phyloP scores from a whole-genome alignment of 2,797 vertebrate species.

The Siniperca scherzeri region DNA sequence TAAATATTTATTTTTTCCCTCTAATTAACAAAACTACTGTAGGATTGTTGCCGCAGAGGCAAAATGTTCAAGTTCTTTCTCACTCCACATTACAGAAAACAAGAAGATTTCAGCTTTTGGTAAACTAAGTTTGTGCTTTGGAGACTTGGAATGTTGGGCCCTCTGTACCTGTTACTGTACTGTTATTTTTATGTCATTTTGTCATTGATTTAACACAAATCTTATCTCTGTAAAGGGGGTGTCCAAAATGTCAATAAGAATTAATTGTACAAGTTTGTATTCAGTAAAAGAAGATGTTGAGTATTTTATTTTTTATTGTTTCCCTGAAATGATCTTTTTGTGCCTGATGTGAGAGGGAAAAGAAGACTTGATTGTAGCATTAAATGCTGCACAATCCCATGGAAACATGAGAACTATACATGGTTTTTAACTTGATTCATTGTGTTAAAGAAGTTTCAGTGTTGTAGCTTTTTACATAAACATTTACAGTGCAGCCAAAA shows the following conservation, averaged over 20 bases:
- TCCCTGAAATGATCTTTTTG: not conserved
- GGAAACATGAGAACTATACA: slow-evolving; percentile 7
- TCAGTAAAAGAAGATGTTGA: slow-evolving; percentile 5
- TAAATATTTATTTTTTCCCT: slow-evolving; percentile 31
- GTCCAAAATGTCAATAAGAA: not conserved
- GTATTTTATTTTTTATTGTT: slow-evolving; percentile 29
- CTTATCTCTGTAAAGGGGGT: not conserved
- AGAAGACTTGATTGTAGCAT: not conserved
- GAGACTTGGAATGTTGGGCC: not conserved
- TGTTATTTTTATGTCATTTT: slow-evolving; percentile 8
- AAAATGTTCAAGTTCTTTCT: slow-evolving; percentile 14
- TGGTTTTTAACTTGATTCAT: not conserved
- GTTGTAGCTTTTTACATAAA: slow-evolving; percentile 5
- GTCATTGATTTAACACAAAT: not conserved
- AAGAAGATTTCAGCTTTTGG: not conserved
- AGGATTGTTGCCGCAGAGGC: not conserved
- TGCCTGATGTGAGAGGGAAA: slow-evolving; percentile 3
- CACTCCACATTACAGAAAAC: not conserved
- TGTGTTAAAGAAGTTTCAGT: slow-evolving; percentile 4
- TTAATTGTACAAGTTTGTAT: slow-evolving; percentile 18
- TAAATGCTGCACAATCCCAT: not conserved
- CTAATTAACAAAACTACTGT: not conserved
- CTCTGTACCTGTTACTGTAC: slow-evolving; percentile 5
- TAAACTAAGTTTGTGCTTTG: not conserved
- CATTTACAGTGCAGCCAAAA: not conserved